Evolutionary conservation across 2,888 invertebrate genomes (phyloP).

Genomic region (Adelphocoris suturalis): DNA sequence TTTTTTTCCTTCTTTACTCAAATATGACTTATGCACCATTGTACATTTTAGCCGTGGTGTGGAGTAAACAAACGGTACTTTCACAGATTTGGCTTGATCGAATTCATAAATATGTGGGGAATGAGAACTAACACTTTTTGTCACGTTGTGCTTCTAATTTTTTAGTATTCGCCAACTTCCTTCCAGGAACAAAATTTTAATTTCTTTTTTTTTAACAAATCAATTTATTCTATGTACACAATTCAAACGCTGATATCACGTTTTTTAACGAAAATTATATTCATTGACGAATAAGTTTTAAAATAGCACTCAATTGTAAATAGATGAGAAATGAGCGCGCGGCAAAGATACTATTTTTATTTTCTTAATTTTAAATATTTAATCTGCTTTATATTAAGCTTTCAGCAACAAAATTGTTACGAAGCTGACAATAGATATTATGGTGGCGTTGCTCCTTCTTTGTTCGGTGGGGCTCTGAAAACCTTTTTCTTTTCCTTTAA

Average conservation of each 20-base stretch:
- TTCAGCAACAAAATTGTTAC: neutral
- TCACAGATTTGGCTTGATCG: constrained; percentile 23
- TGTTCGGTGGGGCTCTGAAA: neutral
- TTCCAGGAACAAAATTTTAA: neutral
- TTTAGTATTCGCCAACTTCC: neutral
- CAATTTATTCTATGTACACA: constrained; percentile 14
- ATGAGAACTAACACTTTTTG: constrained; percentile 3
- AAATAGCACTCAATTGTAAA: constrained; percentile 26
- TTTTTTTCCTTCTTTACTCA: constrained; percentile 22
- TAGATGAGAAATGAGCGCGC: constrained; percentile 6
- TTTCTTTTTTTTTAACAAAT: neutral
- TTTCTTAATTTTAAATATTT: neutral
- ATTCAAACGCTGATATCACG: neutral
- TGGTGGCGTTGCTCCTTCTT: constrained; percentile 11
- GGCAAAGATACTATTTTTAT: constrained; percentile 19
- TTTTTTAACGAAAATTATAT: neutral
- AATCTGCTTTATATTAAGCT: constrained; percentile 6
- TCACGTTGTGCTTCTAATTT: constrained; percentile 30
- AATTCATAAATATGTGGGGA: neutral
- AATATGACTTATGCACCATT: neutral
- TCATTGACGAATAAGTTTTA: neutral
- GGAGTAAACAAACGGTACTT: neutral
- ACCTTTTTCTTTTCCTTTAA: neutral
- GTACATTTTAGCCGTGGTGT: constrained; percentile 1
- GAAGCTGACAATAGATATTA: neutral